phyloP scores from a whole-genome alignment of 2,113 vertebrate species.

The Phalacrocorax aristotelis region DNA sequence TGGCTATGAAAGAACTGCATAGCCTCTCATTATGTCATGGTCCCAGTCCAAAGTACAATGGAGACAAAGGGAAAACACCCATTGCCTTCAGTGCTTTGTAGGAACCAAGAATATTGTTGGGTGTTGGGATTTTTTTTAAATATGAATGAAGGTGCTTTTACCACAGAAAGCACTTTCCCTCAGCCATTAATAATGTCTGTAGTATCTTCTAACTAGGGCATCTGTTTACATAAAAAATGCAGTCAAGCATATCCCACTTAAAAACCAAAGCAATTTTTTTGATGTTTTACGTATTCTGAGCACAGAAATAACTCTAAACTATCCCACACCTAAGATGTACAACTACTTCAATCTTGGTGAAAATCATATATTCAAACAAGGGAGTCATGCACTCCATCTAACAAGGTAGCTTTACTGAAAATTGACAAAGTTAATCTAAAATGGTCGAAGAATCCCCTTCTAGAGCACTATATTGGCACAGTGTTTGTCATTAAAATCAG shows the following conservation, averaged over 20 bases:
- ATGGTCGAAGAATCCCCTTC: background rate
- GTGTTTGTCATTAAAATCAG: background rate
- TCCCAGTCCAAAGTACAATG: background rate
- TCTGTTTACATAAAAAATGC: constrained; percentile 49
- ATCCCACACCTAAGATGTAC: background rate
- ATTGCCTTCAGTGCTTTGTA: background rate
- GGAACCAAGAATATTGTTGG: background rate
- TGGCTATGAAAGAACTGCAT: background rate
- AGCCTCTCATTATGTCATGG: background rate
- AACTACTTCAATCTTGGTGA: background rate
- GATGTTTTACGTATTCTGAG: background rate
- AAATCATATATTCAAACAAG: background rate
- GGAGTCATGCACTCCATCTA: background rate
- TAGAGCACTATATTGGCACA: background rate
- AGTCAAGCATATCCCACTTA: constrained; percentile 10
- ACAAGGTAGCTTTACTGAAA: background rate
- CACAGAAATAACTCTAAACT: background rate
- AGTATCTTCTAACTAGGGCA: constrained; percentile 43
- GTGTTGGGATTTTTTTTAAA: background rate
- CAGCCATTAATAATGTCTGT: constrained; percentile 31
- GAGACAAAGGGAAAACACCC: background rate
- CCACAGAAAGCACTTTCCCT: constrained; percentile 40
- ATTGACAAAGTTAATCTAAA: background rate
- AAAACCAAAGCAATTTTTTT: constrained; percentile 29
- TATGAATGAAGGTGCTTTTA: constrained; percentile 55